These are phyloP conservation scores for Characodon lateralis DNA, from an alignment of 2,797 vertebrate species.

Conservation along the genomic window DNA sequence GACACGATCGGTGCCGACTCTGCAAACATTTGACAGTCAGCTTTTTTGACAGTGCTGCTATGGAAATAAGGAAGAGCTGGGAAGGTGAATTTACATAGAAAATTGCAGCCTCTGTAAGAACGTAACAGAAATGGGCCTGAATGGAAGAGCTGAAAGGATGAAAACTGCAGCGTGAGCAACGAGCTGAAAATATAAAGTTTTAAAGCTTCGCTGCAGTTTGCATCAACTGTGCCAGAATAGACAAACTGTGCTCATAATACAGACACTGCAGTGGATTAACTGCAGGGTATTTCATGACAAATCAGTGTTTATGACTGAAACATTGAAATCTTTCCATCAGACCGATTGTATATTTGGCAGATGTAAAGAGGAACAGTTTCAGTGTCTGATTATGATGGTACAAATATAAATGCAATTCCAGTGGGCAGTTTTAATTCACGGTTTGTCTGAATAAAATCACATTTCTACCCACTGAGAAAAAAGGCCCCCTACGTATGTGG, in stretches of 20 bases:
- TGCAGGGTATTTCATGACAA: background rate
- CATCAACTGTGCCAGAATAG: background rate
- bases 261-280: too few relatives aligned
- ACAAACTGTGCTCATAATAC: background rate
- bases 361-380: background rate
- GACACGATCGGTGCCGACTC: conserved; percentile 50
- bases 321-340: too few relatives aligned
- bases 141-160: conserved; percentile 10
- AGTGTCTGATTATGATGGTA: background rate
- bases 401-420: background rate
- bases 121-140: conserved; percentile 30
- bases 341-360: background rate
- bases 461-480: too few relatives aligned
- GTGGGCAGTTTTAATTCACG: too few relatives aligned
- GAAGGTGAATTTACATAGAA: conserved; percentile 60
- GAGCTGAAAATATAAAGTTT: conserved; percentile 13
- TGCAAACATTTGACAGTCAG: conserved; percentile 51
- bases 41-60: conserved; percentile 49
- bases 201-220: background rate
- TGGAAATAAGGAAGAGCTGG: conserved; percentile 54
- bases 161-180: conserved; percentile 55
- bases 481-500: too few relatives aligned
- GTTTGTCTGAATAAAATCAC: too few relatives aligned
- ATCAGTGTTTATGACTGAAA: background rate
- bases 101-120: conserved; percentile 55